A percentile compares a stretch with the other conserved stretches of the same genome.
Conservation (phyloP, 2,888 invertebrate species). For the Dioctria linearis region DNA sequence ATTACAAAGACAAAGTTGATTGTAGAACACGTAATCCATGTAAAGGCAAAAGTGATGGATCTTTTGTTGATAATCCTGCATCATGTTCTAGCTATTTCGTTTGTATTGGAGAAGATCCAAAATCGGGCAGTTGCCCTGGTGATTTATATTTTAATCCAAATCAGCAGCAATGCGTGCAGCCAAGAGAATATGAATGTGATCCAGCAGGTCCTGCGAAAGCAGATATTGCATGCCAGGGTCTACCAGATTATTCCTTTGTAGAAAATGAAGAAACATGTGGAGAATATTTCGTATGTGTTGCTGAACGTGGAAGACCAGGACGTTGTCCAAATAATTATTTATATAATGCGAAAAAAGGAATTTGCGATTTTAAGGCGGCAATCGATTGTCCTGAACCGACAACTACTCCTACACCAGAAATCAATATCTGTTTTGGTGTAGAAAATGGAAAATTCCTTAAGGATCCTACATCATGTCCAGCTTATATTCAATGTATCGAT, state of each 20-base stretch:
- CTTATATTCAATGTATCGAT: conserved; percentile 48
- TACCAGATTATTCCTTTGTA: conserved; percentile 47
- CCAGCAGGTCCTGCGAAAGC: not conserved
- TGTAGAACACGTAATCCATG: conserved; percentile 24
- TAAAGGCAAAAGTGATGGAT: conserved; percentile 19
- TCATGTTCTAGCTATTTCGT: conserved; percentile 46
- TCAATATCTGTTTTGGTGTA: conserved; percentile 25
- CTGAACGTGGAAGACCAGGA: conserved; percentile 45
- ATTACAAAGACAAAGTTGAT: conserved; percentile 29
- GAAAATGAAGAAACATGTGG: conserved; percentile 38
- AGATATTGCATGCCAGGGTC: conserved; percentile 22
- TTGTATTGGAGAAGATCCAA: conserved; percentile 43
- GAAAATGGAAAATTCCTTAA: conserved; percentile 23
- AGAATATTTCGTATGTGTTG: conserved; percentile 51
- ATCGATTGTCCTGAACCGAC: conserved; percentile 17
- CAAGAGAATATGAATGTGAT: not conserved
- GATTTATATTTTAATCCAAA: conserved; percentile 42
- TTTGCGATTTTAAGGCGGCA: conserved; percentile 27
- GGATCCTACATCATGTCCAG: conserved; percentile 19
- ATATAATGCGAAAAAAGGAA: conserved; percentile 44
- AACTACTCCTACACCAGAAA: conserved; percentile 32
- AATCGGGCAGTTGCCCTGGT: conserved; percentile 26
- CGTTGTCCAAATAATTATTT: conserved; percentile 49
- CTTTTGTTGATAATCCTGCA: conserved; percentile 1
- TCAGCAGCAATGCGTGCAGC: not conserved